A percentile compares a stretch with the other conserved stretches of the same genome.
These are phyloP conservation scores for Dendrolimus punctatus DNA, from an alignment of 1,140 invertebrate species.

Conservation along the genomic window DNA sequence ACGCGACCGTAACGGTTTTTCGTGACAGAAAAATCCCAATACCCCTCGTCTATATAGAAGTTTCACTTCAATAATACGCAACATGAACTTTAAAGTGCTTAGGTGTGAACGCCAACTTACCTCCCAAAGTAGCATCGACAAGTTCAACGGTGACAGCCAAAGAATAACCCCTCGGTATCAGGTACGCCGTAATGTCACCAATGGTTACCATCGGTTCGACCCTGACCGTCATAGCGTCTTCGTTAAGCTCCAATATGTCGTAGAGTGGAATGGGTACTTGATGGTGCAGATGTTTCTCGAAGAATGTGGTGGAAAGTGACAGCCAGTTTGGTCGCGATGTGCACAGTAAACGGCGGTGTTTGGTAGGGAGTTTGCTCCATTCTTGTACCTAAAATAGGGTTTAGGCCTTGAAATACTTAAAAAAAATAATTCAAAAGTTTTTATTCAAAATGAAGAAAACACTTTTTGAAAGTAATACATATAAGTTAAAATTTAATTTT, in stretches of 20 bases:
- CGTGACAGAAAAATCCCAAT: too few species aligned
- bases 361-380: conserved; percentile 73
- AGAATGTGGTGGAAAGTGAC: conserved; percentile 78
- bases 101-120: conserved; percentile 17
- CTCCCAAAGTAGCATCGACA: conserved; percentile 85
- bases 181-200: conserved; percentile 82
- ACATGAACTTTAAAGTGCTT: too few species aligned
- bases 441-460: too few species aligned
- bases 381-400: conserved; percentile 67
- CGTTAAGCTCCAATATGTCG: conserved; percentile 82
- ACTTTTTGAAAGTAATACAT: too few species aligned
- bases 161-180: conserved; percentile 84
- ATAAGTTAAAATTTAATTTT: too few species aligned
- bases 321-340: conserved; percentile 80
- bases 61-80: too few species aligned
- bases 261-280: conserved; percentile 75
- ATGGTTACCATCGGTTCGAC: conserved; percentile 88
- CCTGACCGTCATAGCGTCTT: conserved; percentile 75
- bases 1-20: too few species aligned
- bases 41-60: too few species aligned
- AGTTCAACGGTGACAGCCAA: conserved; percentile 87
- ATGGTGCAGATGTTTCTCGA: conserved; percentile 76
- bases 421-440: too few species aligned
- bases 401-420: too few species aligned
- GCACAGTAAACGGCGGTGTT: conserved; percentile 73